Base-by-base conservation (phyloP, 2,797 vertebrate species). In the Sphenodon punctatus region DNA sequence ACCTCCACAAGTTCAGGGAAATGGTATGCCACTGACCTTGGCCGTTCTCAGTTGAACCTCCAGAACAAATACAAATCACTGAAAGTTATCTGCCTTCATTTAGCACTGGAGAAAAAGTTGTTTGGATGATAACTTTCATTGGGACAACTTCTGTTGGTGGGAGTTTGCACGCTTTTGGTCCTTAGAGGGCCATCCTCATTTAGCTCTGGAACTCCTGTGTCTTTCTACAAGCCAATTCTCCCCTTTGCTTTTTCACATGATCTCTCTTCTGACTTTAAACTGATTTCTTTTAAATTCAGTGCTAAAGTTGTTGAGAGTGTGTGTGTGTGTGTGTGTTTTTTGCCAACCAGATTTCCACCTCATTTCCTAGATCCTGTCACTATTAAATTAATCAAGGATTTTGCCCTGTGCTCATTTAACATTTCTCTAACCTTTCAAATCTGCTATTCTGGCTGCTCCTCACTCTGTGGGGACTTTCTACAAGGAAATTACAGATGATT, bases 341-440 rank as follows among this genome's bases (percentile, higher is more conserved):
- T 8, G 20, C 74, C 10, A 19, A 0, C 63, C 73, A 0, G 1
- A 11, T 27, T 1, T 11, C 22, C 55, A 58, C 59, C 48, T 23
- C 1, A 5, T 17, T 14, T 49, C n/a, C 27, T 19, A 55, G 63
- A 8, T 42, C 63, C 14, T 9, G 1, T 59, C 71, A n/a, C n/a
- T n/a, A n/a, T n/a, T n/a, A n/a, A n/a, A 68, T 3, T 1, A 22
- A 59, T 4, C 19, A 34, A 34, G 34, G 30, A 19, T 34, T 34
- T 19, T 34, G 53, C 17, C 53, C 19, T 19, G 34, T 56, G 53
- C 53, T 56, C 77, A 32, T 42, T 75, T 87, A 36, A 75, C 75
- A 58, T 58, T 19, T 56, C 14, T 32, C 75, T 25, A 36, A 67
- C 9, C 22, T 79, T 73, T 43, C 36, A 58, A 38, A 58, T n/a